These are phyloP conservation scores for Oreochromis mossambicus DNA, from an alignment of 2,797 vertebrate genomes.

Conservation along the genomic window DNA sequence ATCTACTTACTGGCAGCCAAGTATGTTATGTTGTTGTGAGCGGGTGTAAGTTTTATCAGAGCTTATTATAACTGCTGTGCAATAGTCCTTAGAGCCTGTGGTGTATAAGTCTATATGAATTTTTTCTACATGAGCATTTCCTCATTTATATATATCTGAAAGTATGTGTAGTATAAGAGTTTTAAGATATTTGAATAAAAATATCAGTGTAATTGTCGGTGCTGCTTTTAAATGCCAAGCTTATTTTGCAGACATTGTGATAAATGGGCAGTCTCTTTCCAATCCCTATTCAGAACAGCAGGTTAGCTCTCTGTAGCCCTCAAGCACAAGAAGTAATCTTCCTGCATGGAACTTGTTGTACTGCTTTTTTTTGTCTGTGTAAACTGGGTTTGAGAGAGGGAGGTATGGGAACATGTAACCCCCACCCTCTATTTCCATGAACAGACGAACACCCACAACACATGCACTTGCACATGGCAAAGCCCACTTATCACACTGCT, in stretches of 20 bases:
- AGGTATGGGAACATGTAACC: conserved; percentile 20
- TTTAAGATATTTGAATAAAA: background rate
- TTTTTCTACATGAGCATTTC: background rate
- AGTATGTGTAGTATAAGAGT: background rate
- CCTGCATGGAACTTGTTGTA: conserved; percentile 16
- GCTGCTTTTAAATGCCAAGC: background rate
- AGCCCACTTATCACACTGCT: conserved; percentile 60
- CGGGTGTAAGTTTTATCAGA: background rate
- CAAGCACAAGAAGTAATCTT: conserved; percentile 31
- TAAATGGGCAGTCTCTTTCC: background rate
- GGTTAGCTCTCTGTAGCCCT: conserved; percentile 25
- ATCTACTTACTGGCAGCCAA: background rate
- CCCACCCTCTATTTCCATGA: conserved; percentile 20
- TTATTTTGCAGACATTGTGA: background rate
- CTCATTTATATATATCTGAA: background rate
- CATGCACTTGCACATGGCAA: conserved; percentile 20
- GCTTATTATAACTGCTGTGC: background rate
- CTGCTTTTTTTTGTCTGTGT: conserved; percentile 3
- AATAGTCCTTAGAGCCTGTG: background rate
- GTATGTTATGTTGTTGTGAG: background rate
- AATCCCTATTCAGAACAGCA: conserved; percentile 7
- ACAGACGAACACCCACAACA: conserved; percentile 15
- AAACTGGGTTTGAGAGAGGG: conserved; percentile 1
- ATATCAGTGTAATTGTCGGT: background rate
- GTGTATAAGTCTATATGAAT: background rate